Base-by-base conservation (phyloP, 2,113 vertebrate genomes). In the Hemicordylus capensis region DNA sequence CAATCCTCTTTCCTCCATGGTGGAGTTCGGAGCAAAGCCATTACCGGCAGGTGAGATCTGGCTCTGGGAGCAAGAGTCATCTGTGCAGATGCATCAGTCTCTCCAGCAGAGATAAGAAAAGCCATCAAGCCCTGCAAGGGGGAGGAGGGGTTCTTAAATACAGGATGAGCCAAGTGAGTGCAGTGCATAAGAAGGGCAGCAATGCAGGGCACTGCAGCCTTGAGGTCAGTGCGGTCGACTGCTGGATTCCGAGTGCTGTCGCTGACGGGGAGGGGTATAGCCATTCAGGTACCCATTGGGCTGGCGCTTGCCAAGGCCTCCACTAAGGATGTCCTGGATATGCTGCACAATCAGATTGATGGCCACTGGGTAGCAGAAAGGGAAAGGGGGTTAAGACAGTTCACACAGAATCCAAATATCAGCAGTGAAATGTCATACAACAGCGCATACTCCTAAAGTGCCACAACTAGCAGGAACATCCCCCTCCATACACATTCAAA, bases 281-380 rank as follows among this genome's bases (percentile, higher is more conserved):
- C 97, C 98, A 0, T 98, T 98, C 87, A 94, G 92, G 87, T 93
- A 98, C 92, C 97, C 97, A 0, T 97, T 98, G 80, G 96, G 98
- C 93, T 98, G 98, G 2, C 98, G 97, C 85, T 99, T 99, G 91
- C 88, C 98, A 83, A 95, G 96, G 42, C 98, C 98, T 2, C 98
- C 98, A 0, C 97, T 99, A 61, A 99, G 97, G 94, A 99, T 98
- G 96, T 99, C 99, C 96, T 99, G 99, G 93, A 99, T 99, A 94
- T 99, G 98, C 95, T 99, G 98, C 78, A 99, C 98, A 3, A 99
- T 99, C 95, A 99, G 96, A 95, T 99, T 99, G 94, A 99, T 99
- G 90, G 99, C 98, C 95, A 99, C 99, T 99, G 95, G 12, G 48
- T 79, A 87, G 90, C 39, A 90, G 76, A 78, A 46, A 70, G 42